Percentiles rank a stretch among this genome's conserved stretches.
phyloP scores from a whole-genome alignment of 2,113 vertebrate species.

The Tachuris rubrigastra region DNA sequence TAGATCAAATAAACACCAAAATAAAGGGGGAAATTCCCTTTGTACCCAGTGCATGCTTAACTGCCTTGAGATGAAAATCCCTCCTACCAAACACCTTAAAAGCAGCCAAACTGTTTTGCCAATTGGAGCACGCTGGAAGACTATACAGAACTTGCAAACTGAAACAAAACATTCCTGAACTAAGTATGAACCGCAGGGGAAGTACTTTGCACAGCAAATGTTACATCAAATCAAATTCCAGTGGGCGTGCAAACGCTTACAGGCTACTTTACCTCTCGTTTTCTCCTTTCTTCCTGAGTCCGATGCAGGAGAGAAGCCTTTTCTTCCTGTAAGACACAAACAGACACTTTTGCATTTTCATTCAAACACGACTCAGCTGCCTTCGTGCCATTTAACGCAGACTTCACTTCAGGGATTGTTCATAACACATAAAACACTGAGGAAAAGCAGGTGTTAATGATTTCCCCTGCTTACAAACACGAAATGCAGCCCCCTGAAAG shows the following conservation, averaged over 20 bases:
- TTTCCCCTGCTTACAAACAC: neutral
- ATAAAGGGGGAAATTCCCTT: neutral
- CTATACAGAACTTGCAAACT: neutral
- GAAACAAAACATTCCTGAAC: neutral
- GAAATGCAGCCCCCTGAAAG: neutral
- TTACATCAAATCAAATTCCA: neutral
- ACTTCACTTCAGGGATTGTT: neutral
- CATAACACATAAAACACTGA: rapidly evolving
- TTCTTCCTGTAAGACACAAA: slow-evolving; percentile 84
- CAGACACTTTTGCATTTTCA: neutral
- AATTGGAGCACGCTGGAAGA: neutral
- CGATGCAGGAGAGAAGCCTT: slow-evolving; percentile 96
- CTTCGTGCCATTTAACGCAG: neutral
- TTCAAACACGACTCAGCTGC: neutral
- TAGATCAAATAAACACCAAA: neutral
- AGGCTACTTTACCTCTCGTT: slow-evolving; percentile 87
- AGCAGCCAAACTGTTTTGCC: neutral
- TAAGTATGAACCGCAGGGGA: neutral
- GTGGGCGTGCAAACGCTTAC: neutral
- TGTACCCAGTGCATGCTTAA: neutral
- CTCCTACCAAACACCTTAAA: neutral
- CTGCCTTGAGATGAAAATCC: neutral
- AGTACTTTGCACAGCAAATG: neutral
- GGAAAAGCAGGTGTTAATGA: neutral
- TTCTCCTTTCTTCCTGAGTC: slow-evolving; percentile 95